Conservation (phyloP, 2,113 vertebrate genomes). For the Nannospalax galili region DNA sequence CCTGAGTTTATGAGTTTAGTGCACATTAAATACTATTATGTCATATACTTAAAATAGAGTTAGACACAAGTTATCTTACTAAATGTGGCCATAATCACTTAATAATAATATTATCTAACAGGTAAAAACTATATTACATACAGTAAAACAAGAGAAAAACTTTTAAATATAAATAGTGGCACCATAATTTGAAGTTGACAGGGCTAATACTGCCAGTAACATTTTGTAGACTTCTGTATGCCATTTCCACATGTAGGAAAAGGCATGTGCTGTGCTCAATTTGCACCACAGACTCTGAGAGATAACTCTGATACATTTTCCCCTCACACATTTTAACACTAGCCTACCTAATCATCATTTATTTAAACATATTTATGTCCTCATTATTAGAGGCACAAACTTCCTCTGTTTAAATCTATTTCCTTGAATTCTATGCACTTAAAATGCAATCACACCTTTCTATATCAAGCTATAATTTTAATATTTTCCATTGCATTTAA, state of each 20-base stretch:
- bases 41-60: neutral
- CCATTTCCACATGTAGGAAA: constrained; percentile 47
- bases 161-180: neutral
- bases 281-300: neutral
- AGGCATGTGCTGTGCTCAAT: neutral
- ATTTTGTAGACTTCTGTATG: constrained; percentile 31
- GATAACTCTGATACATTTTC: neutral
- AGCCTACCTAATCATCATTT: constrained; percentile 33
- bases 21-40: neutral
- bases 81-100: constrained; percentile 2
- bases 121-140: neutral
- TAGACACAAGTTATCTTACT: neutral
- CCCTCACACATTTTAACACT: neutral
- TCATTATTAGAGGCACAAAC: neutral
- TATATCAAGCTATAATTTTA: constrained; percentile 53
- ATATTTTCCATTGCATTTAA: constrained; percentile 32
- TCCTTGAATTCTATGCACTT: neutral
- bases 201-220: constrained; percentile 23
- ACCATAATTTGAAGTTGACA: constrained; percentile 20
- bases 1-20: neutral
- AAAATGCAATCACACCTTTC: constrained; percentile 47
- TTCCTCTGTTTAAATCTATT: neutral
- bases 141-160: neutral
- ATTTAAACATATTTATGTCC: neutral
- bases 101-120: constrained; percentile 11